phyloP scores from a whole-genome alignment of 2,797 vertebrate genomes.

The Takifugu ocellatus region DNA sequence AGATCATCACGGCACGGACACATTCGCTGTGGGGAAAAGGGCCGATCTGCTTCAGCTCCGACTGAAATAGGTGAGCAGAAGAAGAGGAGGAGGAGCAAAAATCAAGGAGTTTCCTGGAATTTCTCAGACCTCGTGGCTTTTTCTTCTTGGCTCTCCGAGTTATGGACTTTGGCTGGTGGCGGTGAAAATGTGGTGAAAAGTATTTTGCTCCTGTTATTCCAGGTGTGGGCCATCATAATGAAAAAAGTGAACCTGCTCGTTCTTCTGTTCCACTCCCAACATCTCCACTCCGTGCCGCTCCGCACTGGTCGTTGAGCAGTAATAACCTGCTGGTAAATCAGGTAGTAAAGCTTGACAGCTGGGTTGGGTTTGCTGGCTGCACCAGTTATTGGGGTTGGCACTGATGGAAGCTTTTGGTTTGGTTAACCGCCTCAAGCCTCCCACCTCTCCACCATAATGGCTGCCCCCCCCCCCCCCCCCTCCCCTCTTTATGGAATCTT shows the following conservation, averaged over 20 bases:
- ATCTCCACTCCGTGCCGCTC: constrained; percentile 19
- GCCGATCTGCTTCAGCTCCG: constrained; percentile 45
- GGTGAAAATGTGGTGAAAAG: constrained; percentile 45
- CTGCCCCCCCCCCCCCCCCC: constrained; percentile 50
- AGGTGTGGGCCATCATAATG: constrained; percentile 52
- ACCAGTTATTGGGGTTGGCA: constrained; percentile 34
- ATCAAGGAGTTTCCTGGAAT: not conserved
- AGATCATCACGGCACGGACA: constrained; percentile 29
- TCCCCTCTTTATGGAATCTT: constrained; percentile 29
- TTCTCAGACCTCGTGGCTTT: constrained; percentile 26
- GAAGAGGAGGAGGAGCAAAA: constrained; percentile 14
- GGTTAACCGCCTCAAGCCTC: constrained; percentile 49
- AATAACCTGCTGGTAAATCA: constrained; percentile 29
- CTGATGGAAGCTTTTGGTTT: constrained; percentile 46
- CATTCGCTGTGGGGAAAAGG: constrained; percentile 26
- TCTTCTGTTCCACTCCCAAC: constrained; percentile 38
- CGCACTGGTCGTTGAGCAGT: constrained; percentile 33
- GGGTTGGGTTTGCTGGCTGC: constrained; percentile 34
- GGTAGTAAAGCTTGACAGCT: constrained; percentile 40
- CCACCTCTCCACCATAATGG: constrained; percentile 60
- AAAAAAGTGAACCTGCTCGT: constrained; percentile 11
- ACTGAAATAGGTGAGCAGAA: constrained; percentile 47
- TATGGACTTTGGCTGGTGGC: constrained; percentile 45
- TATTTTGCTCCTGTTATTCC: constrained; percentile 51
- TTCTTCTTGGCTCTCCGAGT: constrained; percentile 44